Base-by-base conservation (phyloP, 2,888 invertebrate species). In the Drosophila fulvimacula region DNA sequence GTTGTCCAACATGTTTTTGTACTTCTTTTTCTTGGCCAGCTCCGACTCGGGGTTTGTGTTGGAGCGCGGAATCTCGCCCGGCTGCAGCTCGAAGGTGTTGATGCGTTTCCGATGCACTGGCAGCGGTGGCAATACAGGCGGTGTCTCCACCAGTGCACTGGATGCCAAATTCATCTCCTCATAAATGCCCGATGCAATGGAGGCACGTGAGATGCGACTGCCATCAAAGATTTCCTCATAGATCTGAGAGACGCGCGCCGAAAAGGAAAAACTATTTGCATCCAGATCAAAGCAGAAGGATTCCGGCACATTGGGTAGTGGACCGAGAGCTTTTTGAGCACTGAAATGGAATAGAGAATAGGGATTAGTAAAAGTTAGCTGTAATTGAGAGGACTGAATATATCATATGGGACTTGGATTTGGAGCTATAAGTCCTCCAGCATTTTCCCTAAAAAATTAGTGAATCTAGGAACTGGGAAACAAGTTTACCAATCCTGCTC, bases 31-130 rank as follows among this genome's bases (percentile, higher is more conserved):
- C 48, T 91, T 92, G 3, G 90, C 90, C 68, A 92, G 64, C 64
- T 92, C 92, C 0, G 90, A 84, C 73, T 93, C 93, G 3, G 93
- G 93, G 82, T 91, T 92, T 36, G 93, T 93, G 67, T 88, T 91
- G 5, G 88, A 91, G 11, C 93, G 92, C 3, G 88, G 92, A 41
- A 93, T 89, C 30, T 89, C 90, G 0, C 82, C 79, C 3, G 73
- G 69, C 3, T 60, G 73, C 3, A 80, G 78, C 69, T 91, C 91
- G 59, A 88, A 91, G 0, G 93, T 93, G 48, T 93, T 92, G 5
- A 92, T 89, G 9, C 93, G 90, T 42, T 89, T 91, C 0, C 93
- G 90, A 17, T 91, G 92, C 4, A 89, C 88, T 7, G 91, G 93
- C 13, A 92, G 75, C 9, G 92, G 92, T 1, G 90, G 90, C 24